phyloP scores from a whole-genome alignment of 2,113 vertebrate species.

The Malaclemys terrapin region DNA sequence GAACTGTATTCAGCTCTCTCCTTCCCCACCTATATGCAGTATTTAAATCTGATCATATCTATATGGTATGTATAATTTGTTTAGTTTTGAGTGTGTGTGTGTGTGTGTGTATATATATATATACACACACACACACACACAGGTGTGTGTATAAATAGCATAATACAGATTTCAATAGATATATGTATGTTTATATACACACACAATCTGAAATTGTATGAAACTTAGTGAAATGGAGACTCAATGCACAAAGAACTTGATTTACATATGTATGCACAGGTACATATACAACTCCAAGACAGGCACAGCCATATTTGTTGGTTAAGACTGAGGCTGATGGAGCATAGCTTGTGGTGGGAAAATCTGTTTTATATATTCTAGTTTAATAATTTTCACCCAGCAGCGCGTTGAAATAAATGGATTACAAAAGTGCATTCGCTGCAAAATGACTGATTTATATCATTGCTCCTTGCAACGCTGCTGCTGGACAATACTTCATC shows the following conservation, averaged over 20 bases:
- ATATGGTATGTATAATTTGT: rapidly evolving
- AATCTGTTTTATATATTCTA: rapidly evolving
- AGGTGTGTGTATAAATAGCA: no score
- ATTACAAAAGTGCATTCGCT: rapidly evolving
- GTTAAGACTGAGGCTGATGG: neutral
- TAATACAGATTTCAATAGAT: no score
- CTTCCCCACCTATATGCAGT: rapidly evolving
- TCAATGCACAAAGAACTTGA: rapidly evolving
- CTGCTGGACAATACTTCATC: neutral
- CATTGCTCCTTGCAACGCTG: rapidly evolving
- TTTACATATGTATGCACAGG: rapidly evolving
- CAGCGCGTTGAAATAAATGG: rapidly evolving
- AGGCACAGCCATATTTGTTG: rapidly evolving
- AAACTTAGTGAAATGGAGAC: neutral
- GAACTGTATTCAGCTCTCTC: rapidly evolving
- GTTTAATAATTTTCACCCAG: rapidly evolving
- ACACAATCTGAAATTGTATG: rapidly evolving
- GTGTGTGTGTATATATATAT: neutral
- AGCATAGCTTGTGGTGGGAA: rapidly evolving
- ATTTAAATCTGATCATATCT: rapidly evolving
- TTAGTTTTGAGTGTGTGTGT: neutral
- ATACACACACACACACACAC: no score
- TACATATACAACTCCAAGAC: rapidly evolving
- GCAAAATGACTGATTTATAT: rapidly evolving
- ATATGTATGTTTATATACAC: rapidly evolving